Percentiles rank a stretch among this genome's conserved stretches.
Evolutionary conservation across 1,140 invertebrate genomes (phyloP).

Genomic region (Cydia splendana): DNA sequence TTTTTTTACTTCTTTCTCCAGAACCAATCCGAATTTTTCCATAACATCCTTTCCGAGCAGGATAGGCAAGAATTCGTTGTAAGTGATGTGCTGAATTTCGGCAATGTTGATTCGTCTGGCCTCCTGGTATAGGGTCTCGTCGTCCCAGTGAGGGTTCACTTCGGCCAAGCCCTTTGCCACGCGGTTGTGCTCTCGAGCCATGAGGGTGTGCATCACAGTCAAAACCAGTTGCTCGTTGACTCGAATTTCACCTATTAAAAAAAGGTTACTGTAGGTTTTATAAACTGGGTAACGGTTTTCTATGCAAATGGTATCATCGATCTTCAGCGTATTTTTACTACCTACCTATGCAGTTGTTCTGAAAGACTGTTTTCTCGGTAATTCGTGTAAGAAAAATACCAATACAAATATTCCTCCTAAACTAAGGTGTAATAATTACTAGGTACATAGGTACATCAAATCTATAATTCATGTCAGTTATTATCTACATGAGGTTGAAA

Average conservation of each 20-base stretch:
- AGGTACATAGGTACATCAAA: no score
- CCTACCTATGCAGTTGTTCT: no score
- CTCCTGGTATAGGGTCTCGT: conserved; percentile 97
- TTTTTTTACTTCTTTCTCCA: conserved; percentile 87
- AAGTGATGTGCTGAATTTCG: conserved; percentile 95
- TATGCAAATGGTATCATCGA: no score
- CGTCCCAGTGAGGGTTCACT: conserved; percentile 97
- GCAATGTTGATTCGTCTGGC: conserved; percentile 93
- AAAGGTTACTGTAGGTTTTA: background rate
- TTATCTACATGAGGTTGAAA: no score
- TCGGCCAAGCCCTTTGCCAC: conserved; percentile 87
- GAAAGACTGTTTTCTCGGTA: no score
- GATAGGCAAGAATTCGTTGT: conserved; percentile 96
- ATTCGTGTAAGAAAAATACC: no score
- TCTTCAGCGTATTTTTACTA: no score
- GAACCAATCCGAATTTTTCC: conserved; percentile 92
- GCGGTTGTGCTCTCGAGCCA: conserved; percentile 94
- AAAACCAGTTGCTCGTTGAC: conserved; percentile 96
- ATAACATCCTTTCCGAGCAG: conserved; percentile 95
- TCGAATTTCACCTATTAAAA: conserved; percentile 89
- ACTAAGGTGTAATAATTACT: no score
- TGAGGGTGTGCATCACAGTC: conserved; percentile 94
- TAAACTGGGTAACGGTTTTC: conserved; percentile 22
- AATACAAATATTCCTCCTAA: no score
- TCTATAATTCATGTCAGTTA: no score